Base-by-base conservation (phyloP, 2,797 vertebrate genomes). In the Chelidonichthys spinosus region DNA sequence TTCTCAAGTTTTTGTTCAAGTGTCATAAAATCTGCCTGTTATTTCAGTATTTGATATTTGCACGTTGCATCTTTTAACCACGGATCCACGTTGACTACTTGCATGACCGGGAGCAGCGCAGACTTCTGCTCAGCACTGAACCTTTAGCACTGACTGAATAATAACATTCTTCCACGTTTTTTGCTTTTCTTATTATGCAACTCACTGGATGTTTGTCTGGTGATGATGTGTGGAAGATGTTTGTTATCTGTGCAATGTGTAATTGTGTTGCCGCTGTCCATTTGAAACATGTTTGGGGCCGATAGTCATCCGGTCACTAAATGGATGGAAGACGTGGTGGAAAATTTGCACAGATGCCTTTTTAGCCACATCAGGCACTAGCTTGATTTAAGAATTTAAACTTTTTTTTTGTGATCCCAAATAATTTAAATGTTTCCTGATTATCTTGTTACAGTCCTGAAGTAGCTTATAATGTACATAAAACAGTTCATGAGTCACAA, bases 141-240 rank as follows among this genome's bases (percentile, higher is more conserved):
- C 63, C 40, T 15, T 79, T 80, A 86, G 87, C 87, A 89, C 89
- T 86, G 74, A 90, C 46, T 70, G 47, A 64, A 59, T 7, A 40
- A 49, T 10, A 0, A 35, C 35, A 17, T 25, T 42, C 25, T 36
- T 42, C n/a, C 59, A 2, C 0, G 60, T 59, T 65, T 62, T 32
- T 61, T 63, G 64, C 61, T 33, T 58, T 69, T 70, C n/a, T 2
- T 67, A 59, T 79, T 59, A 86, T 86, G 82, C 82, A 85, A 74
- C 64, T 72, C 54, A 6, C 37, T 47, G 43, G 70, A 79, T 36
- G 1, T 62, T 47, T 69, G 32, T 67, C n/a, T 56, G 4, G 37
- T 62, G 54, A 42, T 25, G 39, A 35, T 33, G 61, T 61, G 76
- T 50, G 1, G 60, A 36, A 56, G 60, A 47, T 47, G 10, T 69